Evolutionary conservation across 2,888 invertebrate species (phyloP), one percentile per base, ranked within the genome.

Genomic region (Phymatocera aterrima): DNA sequence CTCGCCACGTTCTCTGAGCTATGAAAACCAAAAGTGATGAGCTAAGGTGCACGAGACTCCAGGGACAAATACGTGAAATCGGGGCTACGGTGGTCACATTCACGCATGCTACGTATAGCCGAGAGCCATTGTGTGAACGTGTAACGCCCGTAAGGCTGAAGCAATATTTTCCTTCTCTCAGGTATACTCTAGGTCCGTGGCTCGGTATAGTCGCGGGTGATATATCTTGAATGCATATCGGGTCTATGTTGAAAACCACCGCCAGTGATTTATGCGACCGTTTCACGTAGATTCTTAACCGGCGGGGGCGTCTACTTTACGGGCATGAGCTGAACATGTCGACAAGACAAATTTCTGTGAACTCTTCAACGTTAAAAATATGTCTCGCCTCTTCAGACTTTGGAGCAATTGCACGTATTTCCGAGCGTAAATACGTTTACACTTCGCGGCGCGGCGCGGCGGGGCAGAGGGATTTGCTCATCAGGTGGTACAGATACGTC

Each of bases 1-100:
- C 51, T 4, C 21, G 24, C 46, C 2, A n/a, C 24, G 10, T 5
- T 6, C 31, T 12, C 18, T 31, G 34, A 18, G 24, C 57, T 60
- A 75, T 40, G 31, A 24, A 54, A 57, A 37, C 40, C 34, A 34
- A 61, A 77, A 64, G 31, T 24, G 68, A 57, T 54, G 18, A 15
- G 51, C 78, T 12, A 68, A 78, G 78, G 78, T 78, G 78, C 68
- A 40, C 21, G 40, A 54, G 37, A 48, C 68, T 68, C 68, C 12
- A 31, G 68, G 70, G 78, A 68, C 78, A 54, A 78, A 78, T 78
- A 70, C n/a, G 46, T 70, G 78, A 37, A 31, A 28, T 31, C 51
- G 51, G n/a, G n/a, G n/a, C n/a, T n/a, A 72, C 18, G 48, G 77
- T 12, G 61, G 77, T 34, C 65, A 64, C 18, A 34, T n/a, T n/a